These are phyloP conservation scores for Troglohyphantes excavatus DNA, from an alignment of 2,888 invertebrate species.

Conservation along the genomic window DNA sequence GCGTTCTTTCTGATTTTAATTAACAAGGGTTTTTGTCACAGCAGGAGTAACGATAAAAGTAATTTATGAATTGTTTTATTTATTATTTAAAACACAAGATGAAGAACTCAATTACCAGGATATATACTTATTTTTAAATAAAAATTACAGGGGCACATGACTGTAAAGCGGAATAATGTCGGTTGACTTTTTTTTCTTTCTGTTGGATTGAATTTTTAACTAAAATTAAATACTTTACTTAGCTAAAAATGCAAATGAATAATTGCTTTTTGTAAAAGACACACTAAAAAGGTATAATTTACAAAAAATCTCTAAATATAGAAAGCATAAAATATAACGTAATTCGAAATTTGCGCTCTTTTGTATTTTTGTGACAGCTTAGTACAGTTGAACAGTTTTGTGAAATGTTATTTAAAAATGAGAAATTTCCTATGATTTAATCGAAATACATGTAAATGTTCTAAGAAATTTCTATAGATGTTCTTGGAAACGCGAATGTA, in stretches of 20 bases:
- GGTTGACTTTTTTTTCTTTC: neutral
- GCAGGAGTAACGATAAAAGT: slow-evolving; percentile 36
- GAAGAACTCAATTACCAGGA: slow-evolving; percentile 49
- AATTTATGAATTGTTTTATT: slow-evolving; percentile 64
- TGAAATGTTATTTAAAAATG: too few relatives aligned
- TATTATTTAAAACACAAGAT: slow-evolving; percentile 48
- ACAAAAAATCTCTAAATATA: too few relatives aligned
- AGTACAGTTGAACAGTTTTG: too few relatives aligned
- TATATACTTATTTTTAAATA: neutral
- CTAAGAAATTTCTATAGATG: too few relatives aligned
- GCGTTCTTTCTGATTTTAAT: slow-evolving; percentile 43
- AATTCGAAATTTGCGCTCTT: too few relatives aligned
- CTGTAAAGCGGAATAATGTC: neutral
- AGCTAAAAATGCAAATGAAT: neutral
- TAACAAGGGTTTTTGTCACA: slow-evolving; percentile 50
- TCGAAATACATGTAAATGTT: too few relatives aligned
- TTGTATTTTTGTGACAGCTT: too few relatives aligned
- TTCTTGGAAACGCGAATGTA: too few relatives aligned
- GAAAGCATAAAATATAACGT: too few relatives aligned
- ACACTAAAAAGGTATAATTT: too few relatives aligned
- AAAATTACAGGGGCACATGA: neutral
- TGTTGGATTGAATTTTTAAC: neutral
- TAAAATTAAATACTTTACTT: neutral
- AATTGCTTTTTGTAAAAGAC: too few relatives aligned
- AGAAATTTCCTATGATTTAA: too few relatives aligned